Evolutionary conservation across 2,113 vertebrate genomes (phyloP).

Genomic region (Antigone vipio): DNA sequence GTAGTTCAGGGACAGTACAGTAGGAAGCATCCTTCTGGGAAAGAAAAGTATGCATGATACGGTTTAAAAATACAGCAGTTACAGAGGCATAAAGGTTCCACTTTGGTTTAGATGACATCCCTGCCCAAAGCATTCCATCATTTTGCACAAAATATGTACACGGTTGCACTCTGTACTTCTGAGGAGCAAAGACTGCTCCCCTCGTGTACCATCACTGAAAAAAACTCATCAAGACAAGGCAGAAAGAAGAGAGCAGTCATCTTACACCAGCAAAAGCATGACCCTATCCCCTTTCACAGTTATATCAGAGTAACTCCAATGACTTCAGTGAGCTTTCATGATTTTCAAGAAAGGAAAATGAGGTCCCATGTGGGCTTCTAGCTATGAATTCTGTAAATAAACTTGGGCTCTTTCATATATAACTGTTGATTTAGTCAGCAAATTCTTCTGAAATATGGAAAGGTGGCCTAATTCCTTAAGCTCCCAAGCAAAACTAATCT

Average conservation of each 20-base stretch:
- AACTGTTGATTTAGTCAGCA: neutral
- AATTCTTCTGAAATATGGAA: neutral
- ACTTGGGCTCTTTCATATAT: no score
- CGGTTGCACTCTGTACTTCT: neutral
- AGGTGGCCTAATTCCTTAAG: neutral
- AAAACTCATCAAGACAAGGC: neutral
- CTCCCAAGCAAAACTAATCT: neutral
- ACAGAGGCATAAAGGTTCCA: neutral
- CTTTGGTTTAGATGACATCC: neutral
- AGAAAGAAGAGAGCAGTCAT: neutral
- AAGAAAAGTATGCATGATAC: neutral
- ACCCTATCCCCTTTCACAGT: neutral
- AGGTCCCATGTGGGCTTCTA: neutral
- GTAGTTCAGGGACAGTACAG: neutral
- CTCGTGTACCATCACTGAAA: neutral
- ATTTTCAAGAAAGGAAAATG: neutral
- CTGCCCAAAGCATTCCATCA: neutral
- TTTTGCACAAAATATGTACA: neutral
- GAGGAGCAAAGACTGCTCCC: neutral
- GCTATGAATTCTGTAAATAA: neutral
- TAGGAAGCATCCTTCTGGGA: neutral
- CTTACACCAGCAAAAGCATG: neutral
- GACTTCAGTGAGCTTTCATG: neutral
- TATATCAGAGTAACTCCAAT: neutral
- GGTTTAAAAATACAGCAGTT: neutral